Percentiles rank a stretch among this genome's conserved stretches.
Conservation (phyloP, 2,888 invertebrate species). For the Sussaba pulchella region DNA sequence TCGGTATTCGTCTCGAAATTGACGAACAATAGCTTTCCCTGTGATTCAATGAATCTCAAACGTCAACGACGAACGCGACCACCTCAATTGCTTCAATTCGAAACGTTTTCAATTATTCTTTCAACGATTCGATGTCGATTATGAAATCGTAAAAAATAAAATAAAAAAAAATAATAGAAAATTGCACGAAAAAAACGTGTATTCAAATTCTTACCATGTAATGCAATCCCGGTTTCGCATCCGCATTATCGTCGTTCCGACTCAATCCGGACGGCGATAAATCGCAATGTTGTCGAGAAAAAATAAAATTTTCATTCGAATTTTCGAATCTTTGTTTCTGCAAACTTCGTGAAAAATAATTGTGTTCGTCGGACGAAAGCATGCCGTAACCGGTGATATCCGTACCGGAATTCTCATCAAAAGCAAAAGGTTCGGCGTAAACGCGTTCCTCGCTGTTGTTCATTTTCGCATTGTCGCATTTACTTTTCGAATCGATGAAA, state of each 20-base stretch:
- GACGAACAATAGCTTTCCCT: constrained; percentile 54
- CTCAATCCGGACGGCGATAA: constrained; percentile 4
- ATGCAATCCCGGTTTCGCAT: constrained; percentile 80
- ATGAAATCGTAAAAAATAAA: too few species aligned
- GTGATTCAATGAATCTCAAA: constrained; percentile 32
- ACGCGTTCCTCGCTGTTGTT: constrained; percentile 85
- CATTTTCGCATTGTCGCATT: constrained; percentile 1
- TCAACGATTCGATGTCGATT: too few species aligned
- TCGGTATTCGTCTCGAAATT: constrained; percentile 44
- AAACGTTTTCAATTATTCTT: too few species aligned
- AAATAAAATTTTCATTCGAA: constrained; percentile 34
- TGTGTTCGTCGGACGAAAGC: constrained; percentile 57
- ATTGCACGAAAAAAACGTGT: constrained; percentile 14
- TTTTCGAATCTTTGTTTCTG: constrained; percentile 63
- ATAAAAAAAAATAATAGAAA: background rate
- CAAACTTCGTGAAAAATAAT: constrained; percentile 65
- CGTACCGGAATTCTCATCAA: constrained; percentile 69
- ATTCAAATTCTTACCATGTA: constrained; percentile 84
- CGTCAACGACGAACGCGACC: background rate
- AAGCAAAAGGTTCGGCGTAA: constrained; percentile 87
- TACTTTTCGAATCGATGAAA: constrained; percentile 59
- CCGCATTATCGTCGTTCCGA: constrained; percentile 61
- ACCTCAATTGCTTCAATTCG: too few species aligned
- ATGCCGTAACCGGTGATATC: constrained; percentile 69
- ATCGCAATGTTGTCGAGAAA: background rate